Evolutionary conservation across 2,797 vertebrate species (phyloP).

Genomic region (Microctenopoma stevenorrisi): DNA sequence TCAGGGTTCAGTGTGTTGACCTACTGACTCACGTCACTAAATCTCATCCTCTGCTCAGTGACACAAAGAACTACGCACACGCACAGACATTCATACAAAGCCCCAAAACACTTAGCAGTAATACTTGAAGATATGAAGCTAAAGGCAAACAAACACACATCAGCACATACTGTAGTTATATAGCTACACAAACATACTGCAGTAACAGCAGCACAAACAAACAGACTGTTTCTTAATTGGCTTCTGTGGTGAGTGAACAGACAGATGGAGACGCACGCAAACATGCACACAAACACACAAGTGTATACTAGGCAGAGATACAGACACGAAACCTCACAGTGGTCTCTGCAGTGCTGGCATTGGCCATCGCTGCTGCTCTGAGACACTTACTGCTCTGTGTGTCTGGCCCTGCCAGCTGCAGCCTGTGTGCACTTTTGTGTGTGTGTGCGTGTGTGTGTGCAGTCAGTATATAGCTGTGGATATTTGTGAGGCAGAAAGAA

Average conservation of each 20-base stretch:
- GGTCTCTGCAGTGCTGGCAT: constrained; percentile 59
- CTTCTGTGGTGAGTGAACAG: constrained; percentile 56
- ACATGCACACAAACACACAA: constrained; percentile 11
- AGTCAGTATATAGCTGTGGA: constrained; percentile 32
- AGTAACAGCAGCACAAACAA: constrained; percentile 21
- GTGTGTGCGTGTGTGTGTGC: constrained; percentile 32
- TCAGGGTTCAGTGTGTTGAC: constrained; percentile 44
- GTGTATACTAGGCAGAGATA: constrained; percentile 34
- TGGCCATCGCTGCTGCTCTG: constrained; percentile 58
- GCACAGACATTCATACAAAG: constrained; percentile 2
- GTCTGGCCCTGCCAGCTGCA: constrained; percentile 76
- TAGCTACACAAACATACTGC: constrained; percentile 11
- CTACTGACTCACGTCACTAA: constrained; percentile 60
- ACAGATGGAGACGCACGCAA: constrained; percentile 29
- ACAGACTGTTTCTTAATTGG: constrained; percentile 65
- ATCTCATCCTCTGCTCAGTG: constrained; percentile 46
- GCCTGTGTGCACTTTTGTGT: constrained; percentile 40
- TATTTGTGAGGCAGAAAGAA: constrained; percentile 39
- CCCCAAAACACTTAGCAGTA: not conserved
- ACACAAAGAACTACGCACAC: constrained; percentile 17
- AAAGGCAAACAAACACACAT: constrained; percentile 3
- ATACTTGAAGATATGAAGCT: not conserved
- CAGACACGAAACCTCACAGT: constrained; percentile 60
- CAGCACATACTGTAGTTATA: not conserved
- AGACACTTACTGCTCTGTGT: constrained; percentile 76